Base-by-base conservation (phyloP, 2,888 invertebrate genomes). In the Leptothorax acervorum region DNA sequence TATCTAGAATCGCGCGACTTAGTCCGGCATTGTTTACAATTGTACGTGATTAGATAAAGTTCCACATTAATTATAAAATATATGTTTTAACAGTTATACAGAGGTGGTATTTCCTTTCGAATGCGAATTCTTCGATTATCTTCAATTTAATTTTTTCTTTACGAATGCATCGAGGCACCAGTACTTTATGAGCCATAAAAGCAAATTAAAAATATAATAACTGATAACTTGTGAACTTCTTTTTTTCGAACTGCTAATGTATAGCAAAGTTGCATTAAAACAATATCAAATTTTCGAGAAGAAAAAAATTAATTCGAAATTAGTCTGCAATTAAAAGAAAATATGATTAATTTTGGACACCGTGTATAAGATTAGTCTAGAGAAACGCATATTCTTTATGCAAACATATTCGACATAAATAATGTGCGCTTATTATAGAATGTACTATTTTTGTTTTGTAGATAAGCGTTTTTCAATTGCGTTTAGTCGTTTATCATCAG, bases 51-150 rank as follows among this genome's bases (percentile, higher is more conserved):
- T 66, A 66, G 45, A 45, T 68, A 68, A 48, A 31, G 9, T 11
- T 63, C 39, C 11, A 45, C 18, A 39, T 62, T 62, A 62, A 39
- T 35, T 62, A n/a, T 62, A 62, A 62, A 62, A n/a, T 45, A n/a
- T 23, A 42, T 15, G 15, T 65, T 23, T 42, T 42, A 42, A 62
- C 35, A 42, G n/a, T 12, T 65, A 65, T 65, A 42, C 23, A 35
- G 15, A 23, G 3, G 42, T 4, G 1, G 4, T 42, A 65, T 23
- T 42, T 65, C 6, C 42, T 42, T 65, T 42, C 8, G 1, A 63
- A 0, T 39, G n/a, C 15, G 4, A 6, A 65, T 65, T 63, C 5
- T 11, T 23, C 42, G 9, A 18, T 39, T 11, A 23, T 65, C 12
- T 65, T 23, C 6, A 42, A 42, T n/a, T 65, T 42, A 0, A 42